Evolutionary conservation across 2,888 invertebrate species (phyloP).

Genomic region (Psococerastis gibbosa): DNA sequence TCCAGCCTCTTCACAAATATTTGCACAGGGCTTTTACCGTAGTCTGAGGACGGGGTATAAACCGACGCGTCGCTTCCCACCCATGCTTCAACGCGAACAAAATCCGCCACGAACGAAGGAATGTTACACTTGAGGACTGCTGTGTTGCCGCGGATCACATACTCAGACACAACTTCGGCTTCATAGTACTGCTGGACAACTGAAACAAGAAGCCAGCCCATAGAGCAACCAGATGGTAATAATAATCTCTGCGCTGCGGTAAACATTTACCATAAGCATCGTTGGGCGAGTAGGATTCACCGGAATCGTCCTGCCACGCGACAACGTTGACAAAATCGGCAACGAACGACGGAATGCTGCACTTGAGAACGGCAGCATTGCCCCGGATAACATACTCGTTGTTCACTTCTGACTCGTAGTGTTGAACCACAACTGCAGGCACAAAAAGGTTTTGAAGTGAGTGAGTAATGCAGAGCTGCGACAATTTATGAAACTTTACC

Average conservation of each 20-base stretch:
- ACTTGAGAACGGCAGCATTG: constrained; percentile 71
- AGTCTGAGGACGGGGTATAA: background rate
- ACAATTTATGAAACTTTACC: constrained; percentile 28
- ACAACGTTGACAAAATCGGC: constrained; percentile 81
- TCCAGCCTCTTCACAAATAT: no score
- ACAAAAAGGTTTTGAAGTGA: constrained; percentile 5
- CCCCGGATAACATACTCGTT: constrained; percentile 79
- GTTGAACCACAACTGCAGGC: constrained; percentile 73
- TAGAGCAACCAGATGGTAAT: no score
- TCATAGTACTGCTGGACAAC: constrained; percentile 78
- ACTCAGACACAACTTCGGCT: constrained; percentile 73
- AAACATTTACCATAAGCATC: constrained; percentile 15
- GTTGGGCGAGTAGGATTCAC: constrained; percentile 25
- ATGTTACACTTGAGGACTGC: constrained; percentile 75
- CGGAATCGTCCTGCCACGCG: constrained; percentile 44
- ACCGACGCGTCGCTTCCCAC: constrained; percentile 34
- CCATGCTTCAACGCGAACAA: constrained; percentile 77
- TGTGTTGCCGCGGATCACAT: constrained; percentile 71
- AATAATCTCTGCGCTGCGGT: background rate
- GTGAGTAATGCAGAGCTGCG: constrained; percentile 12
- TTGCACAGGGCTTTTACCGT: constrained; percentile 6
- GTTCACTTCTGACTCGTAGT: constrained; percentile 75
- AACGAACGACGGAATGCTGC: constrained; percentile 77
- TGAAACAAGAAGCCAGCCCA: no score
- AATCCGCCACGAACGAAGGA: constrained; percentile 77